Conservation (phyloP, 2,797 vertebrate species). For the Todus mexicanus region DNA sequence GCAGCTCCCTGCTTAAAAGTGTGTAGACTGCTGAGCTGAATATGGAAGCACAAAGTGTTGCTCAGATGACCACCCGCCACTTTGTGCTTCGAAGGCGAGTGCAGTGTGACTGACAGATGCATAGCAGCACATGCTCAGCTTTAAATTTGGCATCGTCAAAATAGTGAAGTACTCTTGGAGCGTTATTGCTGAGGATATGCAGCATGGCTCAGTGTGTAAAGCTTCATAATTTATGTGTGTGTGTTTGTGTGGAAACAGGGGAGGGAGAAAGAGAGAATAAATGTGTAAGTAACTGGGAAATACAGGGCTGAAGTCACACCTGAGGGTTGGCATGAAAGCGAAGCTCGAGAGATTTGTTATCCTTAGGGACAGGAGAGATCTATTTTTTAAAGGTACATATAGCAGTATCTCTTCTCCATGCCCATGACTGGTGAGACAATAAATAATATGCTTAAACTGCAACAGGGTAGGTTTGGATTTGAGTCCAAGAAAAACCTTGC, state of each 20-base stretch:
- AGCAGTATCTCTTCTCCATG: not conserved
- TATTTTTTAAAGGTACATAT: not conserved
- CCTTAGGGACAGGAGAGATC: not conserved
- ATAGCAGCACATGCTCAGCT: not conserved
- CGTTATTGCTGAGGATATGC: not conserved
- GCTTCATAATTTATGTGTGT: not conserved
- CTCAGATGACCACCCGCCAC: not conserved
- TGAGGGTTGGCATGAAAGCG: not conserved
- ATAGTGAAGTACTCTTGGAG: not conserved
- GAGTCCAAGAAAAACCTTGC: not conserved
- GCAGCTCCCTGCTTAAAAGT: not conserved
- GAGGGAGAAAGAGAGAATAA: not conserved
- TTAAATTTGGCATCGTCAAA: slow-evolving; percentile 19
- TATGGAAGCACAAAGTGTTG: not conserved
- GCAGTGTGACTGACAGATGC: slow-evolving; percentile 12
- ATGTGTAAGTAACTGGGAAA: not conserved
- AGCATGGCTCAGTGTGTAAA: not conserved
- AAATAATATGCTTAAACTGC: not conserved
- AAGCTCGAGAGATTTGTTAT: not conserved
- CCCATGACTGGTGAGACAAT: not conserved
- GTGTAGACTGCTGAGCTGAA: not conserved
- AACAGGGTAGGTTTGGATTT: not conserved
- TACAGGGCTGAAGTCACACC: not conserved
- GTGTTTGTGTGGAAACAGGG: not conserved
- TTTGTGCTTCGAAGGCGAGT: not conserved